Evolutionary conservation across 2,113 vertebrate species (phyloP), one percentile per base, ranked within the genome.

Genomic region (Camelus bactrianus): DNA sequence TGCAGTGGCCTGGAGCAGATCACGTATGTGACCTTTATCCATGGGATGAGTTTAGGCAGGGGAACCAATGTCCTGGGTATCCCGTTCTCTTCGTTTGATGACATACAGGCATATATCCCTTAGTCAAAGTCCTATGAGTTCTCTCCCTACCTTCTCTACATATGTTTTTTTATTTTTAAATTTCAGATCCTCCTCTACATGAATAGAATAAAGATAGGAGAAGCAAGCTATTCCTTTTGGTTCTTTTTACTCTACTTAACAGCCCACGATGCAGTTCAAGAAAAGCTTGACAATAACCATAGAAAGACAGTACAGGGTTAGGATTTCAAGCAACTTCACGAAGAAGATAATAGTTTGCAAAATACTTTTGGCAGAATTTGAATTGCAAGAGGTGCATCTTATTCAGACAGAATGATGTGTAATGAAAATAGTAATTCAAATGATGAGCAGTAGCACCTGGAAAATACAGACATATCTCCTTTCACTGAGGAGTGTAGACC

Each of bases 321-420:
- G 19, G 8, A 42, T 65, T 87, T 91, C 54, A 82, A 89, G 19
- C 15, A 93, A 65, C 12, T 75, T 90, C 5, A 64, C 8, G 54
- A 60, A 83, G 72, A 92, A 91, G 26, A 94, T 70, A 85, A 42
- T 77, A 77, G 91, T 85, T 84, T 58, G 1, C 0, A 91, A 89
- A 76, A 84, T 56, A 70, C 48, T 60, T 81, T 85, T 81, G 76
- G 50, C 17, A 79, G 32, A 67, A 65, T 94, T 93, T 24, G 89
- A 80, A 62, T 62, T 0, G 0, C 42, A 73, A 73, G 11, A 73
- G 6, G 8, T 89, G 13, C 6, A 85, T 72, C 19, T 93, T 83
- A 62, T 14, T 69, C 7, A 72, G 42, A 50, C 3, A 96, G 38
- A 81, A 79, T 81, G 11, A 1, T 73, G 22, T 72, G 6, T 67